Evolutionary conservation across 2,113 vertebrate species (phyloP).

Genomic region (Thinocorus orbignyianus): DNA sequence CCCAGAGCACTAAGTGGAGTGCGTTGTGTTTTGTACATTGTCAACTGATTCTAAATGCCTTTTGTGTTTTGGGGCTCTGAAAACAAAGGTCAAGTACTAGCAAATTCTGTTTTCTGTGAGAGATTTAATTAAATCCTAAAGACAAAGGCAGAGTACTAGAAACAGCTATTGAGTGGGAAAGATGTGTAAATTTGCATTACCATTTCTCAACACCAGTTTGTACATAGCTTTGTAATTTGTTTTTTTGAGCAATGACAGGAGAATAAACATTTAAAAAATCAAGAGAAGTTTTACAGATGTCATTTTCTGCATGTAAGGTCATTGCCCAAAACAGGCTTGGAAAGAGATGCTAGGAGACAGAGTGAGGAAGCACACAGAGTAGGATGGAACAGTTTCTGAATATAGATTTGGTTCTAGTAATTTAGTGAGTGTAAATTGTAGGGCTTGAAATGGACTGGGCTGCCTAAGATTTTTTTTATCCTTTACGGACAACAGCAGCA

Average conservation of each 20-base stretch:
- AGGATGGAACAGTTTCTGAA: not conserved
- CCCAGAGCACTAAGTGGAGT: not conserved
- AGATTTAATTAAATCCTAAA: constrained; percentile 59
- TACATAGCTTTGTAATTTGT: not conserved
- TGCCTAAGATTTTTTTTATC: not conserved
- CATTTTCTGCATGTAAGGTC: not conserved
- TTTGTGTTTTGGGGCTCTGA: constrained; percentile 47
- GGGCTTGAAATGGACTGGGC: not conserved
- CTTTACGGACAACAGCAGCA: not conserved
- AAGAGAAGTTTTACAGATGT: not conserved
- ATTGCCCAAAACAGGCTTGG: not conserved
- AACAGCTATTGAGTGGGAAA: constrained; percentile 14
- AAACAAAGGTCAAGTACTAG: constrained; percentile 64
- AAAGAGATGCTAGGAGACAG: not conserved
- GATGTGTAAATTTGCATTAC: not conserved
- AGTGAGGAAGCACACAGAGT: not conserved
- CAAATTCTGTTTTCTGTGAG: constrained; percentile 62
- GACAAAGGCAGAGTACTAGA: constrained; percentile 64
- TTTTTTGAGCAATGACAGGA: not conserved
- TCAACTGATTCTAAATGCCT: constrained; percentile 65
- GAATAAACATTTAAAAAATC: not conserved
- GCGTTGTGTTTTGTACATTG: constrained; percentile 28
- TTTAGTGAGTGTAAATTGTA: not conserved
- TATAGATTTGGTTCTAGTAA: not conserved
- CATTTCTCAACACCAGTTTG: not conserved